Percentiles rank a stretch among this genome's conserved stretches.
These are phyloP conservation scores for Aphaenogaster rudis DNA, from an alignment of 1,140 invertebrate genomes.

Conservation along the genomic window DNA sequence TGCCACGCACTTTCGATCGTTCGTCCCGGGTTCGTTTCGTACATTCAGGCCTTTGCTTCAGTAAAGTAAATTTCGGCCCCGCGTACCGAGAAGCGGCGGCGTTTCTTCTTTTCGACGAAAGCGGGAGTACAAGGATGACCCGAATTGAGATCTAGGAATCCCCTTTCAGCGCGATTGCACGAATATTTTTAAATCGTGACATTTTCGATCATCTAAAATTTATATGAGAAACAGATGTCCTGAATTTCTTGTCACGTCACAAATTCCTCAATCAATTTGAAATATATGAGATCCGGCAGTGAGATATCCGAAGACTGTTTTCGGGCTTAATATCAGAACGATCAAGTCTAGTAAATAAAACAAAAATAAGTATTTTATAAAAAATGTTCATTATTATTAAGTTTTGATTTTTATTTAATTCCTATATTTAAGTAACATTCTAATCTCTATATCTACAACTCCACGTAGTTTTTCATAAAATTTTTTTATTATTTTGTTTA, in stretches of 20 bases:
- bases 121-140: background rate
- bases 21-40: conserved; percentile 11
- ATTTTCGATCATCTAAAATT: background rate
- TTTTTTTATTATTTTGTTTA: background rate
- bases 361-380: too few species aligned
- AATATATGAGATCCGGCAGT: background rate
- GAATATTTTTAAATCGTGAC: conserved; percentile 17
- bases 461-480: too few species aligned
- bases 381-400: background rate
- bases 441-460: too few species aligned
- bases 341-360: background rate
- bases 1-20: background rate
- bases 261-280: background rate
- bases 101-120: conserved; percentile 9
- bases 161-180: background rate
- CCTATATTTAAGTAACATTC: background rate
- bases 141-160: background rate
- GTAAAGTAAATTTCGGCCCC: conserved; percentile 47
- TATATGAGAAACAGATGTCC: background rate
- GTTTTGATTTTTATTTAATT: background rate
- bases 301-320: background rate
- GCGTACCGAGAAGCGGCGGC: conserved; percentile 28
- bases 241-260: background rate
- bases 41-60: conserved; percentile 13
- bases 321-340: background rate